Evolutionary conservation across 2,113 vertebrate genomes (phyloP).

Genomic region (Burhinus bistriatus): DNA sequence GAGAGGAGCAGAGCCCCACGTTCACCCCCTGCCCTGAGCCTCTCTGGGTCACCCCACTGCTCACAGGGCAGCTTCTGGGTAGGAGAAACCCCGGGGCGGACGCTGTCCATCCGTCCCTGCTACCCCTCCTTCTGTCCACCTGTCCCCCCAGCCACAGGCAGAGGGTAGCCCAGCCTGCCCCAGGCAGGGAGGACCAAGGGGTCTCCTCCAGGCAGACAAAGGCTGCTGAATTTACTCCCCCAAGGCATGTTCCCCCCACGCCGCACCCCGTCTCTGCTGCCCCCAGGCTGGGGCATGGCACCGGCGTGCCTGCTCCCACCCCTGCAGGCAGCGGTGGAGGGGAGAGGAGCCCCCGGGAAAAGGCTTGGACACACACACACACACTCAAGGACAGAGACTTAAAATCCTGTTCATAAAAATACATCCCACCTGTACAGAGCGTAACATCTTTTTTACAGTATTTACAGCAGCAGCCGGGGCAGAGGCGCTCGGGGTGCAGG

Average conservation of each 20-base stretch:
- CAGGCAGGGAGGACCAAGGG: background rate
- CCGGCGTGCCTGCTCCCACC: background rate
- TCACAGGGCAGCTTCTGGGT: fast-evolving
- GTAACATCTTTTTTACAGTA: background rate
- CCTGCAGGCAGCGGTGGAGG: too few relatives aligned
- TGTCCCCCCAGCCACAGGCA: background rate
- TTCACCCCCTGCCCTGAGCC: background rate
- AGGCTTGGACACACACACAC: background rate
- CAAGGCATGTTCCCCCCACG: too few relatives aligned
- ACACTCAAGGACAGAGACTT: background rate
- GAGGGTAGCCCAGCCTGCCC: background rate
- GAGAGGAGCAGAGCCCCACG: background rate
- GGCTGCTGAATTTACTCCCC: background rate
- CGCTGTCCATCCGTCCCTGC: background rate
- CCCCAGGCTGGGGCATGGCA: background rate
- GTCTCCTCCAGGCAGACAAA: background rate
- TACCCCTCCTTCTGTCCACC: background rate
- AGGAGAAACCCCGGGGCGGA: background rate
- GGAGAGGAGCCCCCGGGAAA: background rate
- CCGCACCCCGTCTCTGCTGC: too few relatives aligned
- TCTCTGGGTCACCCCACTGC: background rate
- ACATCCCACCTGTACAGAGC: background rate
- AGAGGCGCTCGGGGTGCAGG: background rate
- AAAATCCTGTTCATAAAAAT: background rate
- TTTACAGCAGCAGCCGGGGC: background rate